These are phyloP conservation scores for Gymnothorax javanicus DNA, from an alignment of 2,797 vertebrate species.

Conservation along the genomic window DNA sequence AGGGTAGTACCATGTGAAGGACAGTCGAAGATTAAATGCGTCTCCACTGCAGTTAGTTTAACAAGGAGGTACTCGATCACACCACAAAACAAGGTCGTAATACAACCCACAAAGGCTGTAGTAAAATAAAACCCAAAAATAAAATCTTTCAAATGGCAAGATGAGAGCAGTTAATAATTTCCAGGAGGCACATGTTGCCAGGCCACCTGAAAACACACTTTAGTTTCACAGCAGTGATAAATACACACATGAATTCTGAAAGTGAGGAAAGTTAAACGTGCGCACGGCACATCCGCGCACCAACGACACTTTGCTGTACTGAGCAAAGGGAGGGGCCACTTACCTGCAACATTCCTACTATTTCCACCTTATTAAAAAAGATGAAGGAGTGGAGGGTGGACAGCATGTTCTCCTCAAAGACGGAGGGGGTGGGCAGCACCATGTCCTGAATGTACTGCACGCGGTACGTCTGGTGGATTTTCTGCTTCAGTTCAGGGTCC, in stretches of 20 bases:
- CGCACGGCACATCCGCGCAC: neutral
- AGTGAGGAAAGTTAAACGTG: neutral
- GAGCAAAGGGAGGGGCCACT: conserved; percentile 53
- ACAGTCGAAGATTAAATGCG: too few species aligned
- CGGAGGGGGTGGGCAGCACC: conserved; percentile 97
- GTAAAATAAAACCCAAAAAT: neutral
- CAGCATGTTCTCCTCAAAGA: conserved; percentile 99
- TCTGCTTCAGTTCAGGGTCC: conserved; percentile 97
- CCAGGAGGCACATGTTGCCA: neutral
- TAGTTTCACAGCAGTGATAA: neutral
- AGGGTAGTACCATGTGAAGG: too few species aligned
- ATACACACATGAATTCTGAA: neutral
- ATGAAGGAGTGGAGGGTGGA: conserved; percentile 99
- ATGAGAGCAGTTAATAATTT: neutral
- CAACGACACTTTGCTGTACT: neutral
- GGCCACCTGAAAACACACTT: conserved; percentile 5
- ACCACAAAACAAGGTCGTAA: neutral
- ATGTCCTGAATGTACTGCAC: conserved; percentile 99
- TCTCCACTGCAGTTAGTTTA: too few species aligned
- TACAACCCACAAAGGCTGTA: neutral
- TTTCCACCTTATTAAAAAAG: conserved; percentile 99
- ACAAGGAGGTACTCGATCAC: neutral
- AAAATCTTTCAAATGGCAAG: neutral
- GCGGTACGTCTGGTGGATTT: conserved; percentile 99
- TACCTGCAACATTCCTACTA: conserved; percentile 99